A percentile compares a stretch with the other conserved stretches of the same genome.
Evolutionary conservation across 2,797 vertebrate genomes (phyloP).

Genomic region (Hyperoplus immaculatus): DNA sequence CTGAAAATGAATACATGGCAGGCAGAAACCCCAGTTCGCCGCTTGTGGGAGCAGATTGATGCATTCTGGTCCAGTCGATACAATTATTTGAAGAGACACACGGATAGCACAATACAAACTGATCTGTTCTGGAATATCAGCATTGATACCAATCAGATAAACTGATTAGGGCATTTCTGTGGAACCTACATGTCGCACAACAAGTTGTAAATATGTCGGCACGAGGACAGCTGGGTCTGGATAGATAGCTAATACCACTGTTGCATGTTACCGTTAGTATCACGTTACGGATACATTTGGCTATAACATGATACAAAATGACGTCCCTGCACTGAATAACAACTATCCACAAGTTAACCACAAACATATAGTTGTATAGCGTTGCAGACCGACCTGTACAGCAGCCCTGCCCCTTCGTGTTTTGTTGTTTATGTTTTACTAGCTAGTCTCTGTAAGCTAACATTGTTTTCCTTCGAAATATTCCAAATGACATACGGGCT

Average conservation of each 20-base stretch:
- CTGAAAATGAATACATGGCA: slow-evolving; percentile 79
- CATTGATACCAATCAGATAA: slow-evolving; percentile 20
- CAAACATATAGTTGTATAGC: not conserved
- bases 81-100: slow-evolving; percentile 15
- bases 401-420: slow-evolving; percentile 58
- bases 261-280: not conserved
- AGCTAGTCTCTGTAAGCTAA: slow-evolving; percentile 17
- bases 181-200: slow-evolving; percentile 30
- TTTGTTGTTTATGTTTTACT: slow-evolving; percentile 58
- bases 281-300: not conserved
- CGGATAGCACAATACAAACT: slow-evolving; percentile 8
- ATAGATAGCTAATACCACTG: slow-evolving; percentile 9
- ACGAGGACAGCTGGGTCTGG: slow-evolving; percentile 1
- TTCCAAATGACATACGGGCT: not conserved
- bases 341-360: slow-evolving; percentile 15
- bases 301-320: not conserved
- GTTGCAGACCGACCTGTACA: slow-evolving; percentile 43
- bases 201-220: slow-evolving; percentile 6
- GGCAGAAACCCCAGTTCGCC: slow-evolving; percentile 75
- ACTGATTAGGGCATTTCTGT: not conserved
- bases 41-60: slow-evolving; percentile 70
- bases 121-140: slow-evolving; percentile 26
- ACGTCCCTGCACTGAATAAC: not conserved
- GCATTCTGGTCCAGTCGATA: slow-evolving; percentile 62
- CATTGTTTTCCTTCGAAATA: not conserved